A percentile compares a stretch with the other conserved stretches of the same genome.
Evolutionary conservation across 2,888 invertebrate species (phyloP).

Genomic region (Hedychridium roseum): DNA sequence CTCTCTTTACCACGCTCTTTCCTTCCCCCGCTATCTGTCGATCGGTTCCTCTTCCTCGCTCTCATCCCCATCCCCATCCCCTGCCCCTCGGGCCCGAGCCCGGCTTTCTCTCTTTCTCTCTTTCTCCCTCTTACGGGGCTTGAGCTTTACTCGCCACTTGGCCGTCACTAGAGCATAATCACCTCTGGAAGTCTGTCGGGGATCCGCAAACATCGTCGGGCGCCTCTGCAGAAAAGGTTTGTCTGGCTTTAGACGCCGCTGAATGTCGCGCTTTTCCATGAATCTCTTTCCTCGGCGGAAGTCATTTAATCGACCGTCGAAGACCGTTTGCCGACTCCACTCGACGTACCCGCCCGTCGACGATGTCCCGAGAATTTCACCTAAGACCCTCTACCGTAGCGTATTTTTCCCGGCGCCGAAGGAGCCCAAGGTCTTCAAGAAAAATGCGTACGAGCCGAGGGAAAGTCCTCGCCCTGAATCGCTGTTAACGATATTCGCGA

Average conservation of each 20-base stretch:
- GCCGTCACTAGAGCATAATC: constrained; percentile 45
- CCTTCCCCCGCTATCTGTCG: constrained; percentile 14
- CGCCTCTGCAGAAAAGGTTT: constrained; percentile 3
- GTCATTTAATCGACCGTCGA: too few relatives aligned
- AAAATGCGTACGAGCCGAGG: too few relatives aligned
- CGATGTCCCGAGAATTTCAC: not conserved
- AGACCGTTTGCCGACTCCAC: not conserved
- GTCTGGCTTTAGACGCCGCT: too few relatives aligned
- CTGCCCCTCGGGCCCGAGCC: constrained; percentile 17
- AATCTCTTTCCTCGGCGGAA: too few relatives aligned
- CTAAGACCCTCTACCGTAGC: not conserved
- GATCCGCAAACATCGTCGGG: constrained; percentile 32
- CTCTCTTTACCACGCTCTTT: constrained; percentile 6
- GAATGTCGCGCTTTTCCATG: too few relatives aligned
- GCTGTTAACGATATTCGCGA: too few relatives aligned
- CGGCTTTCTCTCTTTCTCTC: too few relatives aligned
- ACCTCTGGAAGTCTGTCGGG: constrained; percentile 30
- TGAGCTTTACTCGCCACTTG: constrained; percentile 42
- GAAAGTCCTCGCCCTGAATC: too few relatives aligned
- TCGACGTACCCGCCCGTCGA: not conserved
- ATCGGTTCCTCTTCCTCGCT: constrained; percentile 20
- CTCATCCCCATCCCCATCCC: constrained; percentile 24
- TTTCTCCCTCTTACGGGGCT: constrained; percentile 20
- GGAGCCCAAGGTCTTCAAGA: too few relatives aligned
- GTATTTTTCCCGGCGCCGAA: too few relatives aligned